phyloP scores from a whole-genome alignment of 53 echinoderm and acorn worm genomes.

The Apostichopus leukothele region DNA sequence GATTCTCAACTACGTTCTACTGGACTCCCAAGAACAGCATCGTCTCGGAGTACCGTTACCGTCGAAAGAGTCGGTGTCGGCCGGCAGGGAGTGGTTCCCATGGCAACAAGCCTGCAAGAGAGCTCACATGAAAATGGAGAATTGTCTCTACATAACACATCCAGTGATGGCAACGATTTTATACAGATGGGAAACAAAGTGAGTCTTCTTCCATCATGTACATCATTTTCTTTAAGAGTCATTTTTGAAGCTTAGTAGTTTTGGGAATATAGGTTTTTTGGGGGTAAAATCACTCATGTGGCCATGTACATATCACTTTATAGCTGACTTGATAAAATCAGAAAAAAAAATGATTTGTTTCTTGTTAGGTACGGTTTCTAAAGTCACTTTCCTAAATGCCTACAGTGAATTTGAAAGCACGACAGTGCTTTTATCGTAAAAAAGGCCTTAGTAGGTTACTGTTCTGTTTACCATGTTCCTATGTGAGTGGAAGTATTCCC shows the following conservation, averaged over 20 bases:
- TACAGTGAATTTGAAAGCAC: no score
- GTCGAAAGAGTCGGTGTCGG: constrained; percentile 70
- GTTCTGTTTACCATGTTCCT: no score
- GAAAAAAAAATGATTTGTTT: no score
- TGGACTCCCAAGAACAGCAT: constrained; percentile 72
- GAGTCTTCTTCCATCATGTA: not conserved
- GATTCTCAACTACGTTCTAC: constrained; percentile 91
- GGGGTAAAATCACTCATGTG: not conserved
- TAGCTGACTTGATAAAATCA: not conserved
- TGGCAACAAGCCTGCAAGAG: constrained; percentile 81
- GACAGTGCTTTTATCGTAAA: no score
- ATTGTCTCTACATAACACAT: constrained; percentile 77
- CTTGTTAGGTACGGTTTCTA: no score
- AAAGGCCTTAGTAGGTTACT: no score
- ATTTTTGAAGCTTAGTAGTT: no score
- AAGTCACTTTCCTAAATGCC: no score
- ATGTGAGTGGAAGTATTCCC: no score
- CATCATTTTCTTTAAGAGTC: no score
- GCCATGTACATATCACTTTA: not conserved
- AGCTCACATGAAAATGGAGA: constrained; percentile 77
- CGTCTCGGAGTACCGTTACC: constrained; percentile 85
- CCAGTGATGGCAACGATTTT: constrained; percentile 89
- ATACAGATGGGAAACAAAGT: constrained; percentile 95
- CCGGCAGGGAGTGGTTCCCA: constrained; percentile 91
- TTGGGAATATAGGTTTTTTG: not conserved